A percentile compares a stretch with the other conserved stretches of the same genome.
Conservation (phyloP, 2,113 vertebrate genomes). For the Platysteira castanea region DNA sequence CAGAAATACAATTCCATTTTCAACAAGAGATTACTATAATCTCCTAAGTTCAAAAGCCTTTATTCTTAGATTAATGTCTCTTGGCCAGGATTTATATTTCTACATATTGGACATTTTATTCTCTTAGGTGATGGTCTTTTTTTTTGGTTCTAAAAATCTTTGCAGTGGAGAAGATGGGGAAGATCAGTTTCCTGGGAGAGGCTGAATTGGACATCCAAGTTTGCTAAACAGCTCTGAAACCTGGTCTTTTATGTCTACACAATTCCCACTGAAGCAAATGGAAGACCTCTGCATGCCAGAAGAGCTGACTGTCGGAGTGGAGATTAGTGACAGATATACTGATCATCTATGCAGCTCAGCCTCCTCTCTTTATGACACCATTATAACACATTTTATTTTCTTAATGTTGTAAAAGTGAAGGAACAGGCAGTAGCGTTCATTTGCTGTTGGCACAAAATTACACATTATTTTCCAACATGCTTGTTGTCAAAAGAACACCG, state of each 20-base stretch:
- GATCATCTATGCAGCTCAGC: not conserved
- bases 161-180: not conserved
- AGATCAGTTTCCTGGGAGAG: not conserved
- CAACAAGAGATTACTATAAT: constrained; percentile 33
- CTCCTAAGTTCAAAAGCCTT: constrained; percentile 20
- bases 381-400: not conserved
- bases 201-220: not conserved
- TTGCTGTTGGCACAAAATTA: not conserved
- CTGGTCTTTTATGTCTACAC: not conserved
- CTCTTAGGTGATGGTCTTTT: not conserved
- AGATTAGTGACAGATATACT: not conserved
- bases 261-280: not conserved
- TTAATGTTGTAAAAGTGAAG: not conserved
- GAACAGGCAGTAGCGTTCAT: not conserved
- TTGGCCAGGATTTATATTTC: not conserved
- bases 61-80: constrained; percentile 39
- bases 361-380: not conserved
- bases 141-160: not conserved
- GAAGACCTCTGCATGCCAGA: not conserved
- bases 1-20: constrained; percentile 13
- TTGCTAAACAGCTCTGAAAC: not conserved
- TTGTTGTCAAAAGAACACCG: not conserved
- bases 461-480: not conserved
- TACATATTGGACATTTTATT: constrained; percentile 4
- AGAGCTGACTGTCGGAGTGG: not conserved